Evolutionary conservation across 2,797 vertebrate species (phyloP), one percentile per base, ranked within the genome.

Genomic region (Allobates femoralis): DNA sequence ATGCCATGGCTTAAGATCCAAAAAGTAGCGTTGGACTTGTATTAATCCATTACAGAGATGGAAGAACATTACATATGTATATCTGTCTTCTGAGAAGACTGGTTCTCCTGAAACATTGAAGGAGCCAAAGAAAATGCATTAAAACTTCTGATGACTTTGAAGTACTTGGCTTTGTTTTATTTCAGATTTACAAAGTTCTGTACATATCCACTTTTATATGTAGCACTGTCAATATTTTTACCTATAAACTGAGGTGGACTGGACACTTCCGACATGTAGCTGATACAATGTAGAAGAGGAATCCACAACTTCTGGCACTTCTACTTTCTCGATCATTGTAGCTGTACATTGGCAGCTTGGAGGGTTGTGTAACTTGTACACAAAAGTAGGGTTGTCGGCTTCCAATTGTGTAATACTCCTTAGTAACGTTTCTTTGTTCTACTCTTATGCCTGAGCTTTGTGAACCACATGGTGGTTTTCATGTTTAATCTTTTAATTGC

Each of bases 71-170:
- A 41, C 83, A 41, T 41, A 74, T 46, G 5, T 82, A 74, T 77
- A 89, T 90, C 89, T 94, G 96, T 99, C 98, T 99, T 99, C 98
- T 95, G 90, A 97, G 98, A 99, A 99, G 98, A 98, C 96, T 89
- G 89, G 92, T 94, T 96, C 86, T 91, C 89, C 86, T 94, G 93
- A 92, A 87, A 91, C 92, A 11, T 93, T 92, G 93, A 92, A 94
- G 91, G 92, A 95, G 93, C 95, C 95, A 95, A 95, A 95, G 94
- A 95, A n/a, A 87, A 74, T 37, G 28, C 85, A 91, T 93, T 93
- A 94, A 92, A 93, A 90, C 91, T 91, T 93, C 69, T 81, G 91
- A 91, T 91, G 88, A 90, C 86, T 90, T 91, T 90, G 91, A 92
- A 93, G 91, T 93, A 92, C 90, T 91, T 86, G 46, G 89, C 91